These are phyloP conservation scores for Xiphophorus maculatus DNA, from an alignment of 2,113 vertebrate genomes.

Conservation along the genomic window DNA sequence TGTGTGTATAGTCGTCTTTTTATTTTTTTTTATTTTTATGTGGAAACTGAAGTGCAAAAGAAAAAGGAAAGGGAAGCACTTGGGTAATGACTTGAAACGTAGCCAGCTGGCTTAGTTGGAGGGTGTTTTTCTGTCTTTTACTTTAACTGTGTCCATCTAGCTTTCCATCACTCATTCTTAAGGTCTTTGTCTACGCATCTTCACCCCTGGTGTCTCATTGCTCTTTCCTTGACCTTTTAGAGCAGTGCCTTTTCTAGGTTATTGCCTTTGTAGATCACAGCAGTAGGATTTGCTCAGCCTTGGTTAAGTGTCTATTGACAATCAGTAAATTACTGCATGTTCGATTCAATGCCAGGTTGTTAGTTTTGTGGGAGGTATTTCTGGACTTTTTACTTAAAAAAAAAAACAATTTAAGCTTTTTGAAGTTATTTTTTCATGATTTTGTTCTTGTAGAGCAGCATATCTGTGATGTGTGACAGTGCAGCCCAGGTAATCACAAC, in stretches of 20 bases:
- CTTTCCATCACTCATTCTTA: background rate
- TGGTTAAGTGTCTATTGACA: slow-evolving; percentile 39
- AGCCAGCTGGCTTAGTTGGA: slow-evolving; percentile 57
- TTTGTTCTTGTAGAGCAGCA: no score
- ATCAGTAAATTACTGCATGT: slow-evolving; percentile 26
- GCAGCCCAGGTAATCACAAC: no score
- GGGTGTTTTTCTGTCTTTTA: slow-evolving; percentile 38
- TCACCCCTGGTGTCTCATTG: background rate
- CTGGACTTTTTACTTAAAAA: background rate
- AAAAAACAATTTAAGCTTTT: no score
- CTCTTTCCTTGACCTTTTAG: slow-evolving; percentile 53
- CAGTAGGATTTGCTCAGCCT: slow-evolving; percentile 32
- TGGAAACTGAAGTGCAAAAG: slow-evolving; percentile 49
- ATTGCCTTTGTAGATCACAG: slow-evolving; percentile 55
- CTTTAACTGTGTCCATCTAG: slow-evolving; percentile 28
- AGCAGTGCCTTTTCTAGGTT: slow-evolving; percentile 39
- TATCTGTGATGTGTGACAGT: no score
- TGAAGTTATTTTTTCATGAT: background rate
- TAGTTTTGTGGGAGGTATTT: slow-evolving; percentile 7
- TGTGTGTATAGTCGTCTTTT: slow-evolving; percentile 16
- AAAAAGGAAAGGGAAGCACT: slow-evolving; percentile 64
- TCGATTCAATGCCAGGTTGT: slow-evolving; percentile 2
- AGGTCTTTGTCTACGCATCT: background rate
- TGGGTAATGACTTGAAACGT: slow-evolving; percentile 72
- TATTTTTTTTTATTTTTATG: slow-evolving; percentile 2